Evolutionary conservation across 2,888 invertebrate genomes (phyloP), one percentile per base, ranked within the genome.

Genomic region (Meganola albula): DNA sequence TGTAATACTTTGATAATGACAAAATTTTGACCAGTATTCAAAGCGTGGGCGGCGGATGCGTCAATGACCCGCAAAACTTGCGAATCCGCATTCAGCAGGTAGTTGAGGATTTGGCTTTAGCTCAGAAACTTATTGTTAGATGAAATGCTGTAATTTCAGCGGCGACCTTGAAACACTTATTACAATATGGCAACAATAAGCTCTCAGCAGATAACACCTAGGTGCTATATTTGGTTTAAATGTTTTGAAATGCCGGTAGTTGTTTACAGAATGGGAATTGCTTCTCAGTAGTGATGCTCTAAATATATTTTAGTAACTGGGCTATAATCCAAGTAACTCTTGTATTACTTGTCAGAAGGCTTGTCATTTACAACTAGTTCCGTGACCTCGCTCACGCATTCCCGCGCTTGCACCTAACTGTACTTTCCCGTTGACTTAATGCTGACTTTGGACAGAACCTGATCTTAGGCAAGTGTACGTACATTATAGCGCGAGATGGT

Each of bases 301-400:
- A 38, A 49, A 40, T 36, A 35, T 10, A 11, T 45, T 54, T 45
- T 49, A 48, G 40, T 53, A 57, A 58, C 55, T 64, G 52, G 62
- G 62, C 60, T 63, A 63, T 67, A 67, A 73, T 71, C 67, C 60
- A 58, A 71, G 66, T 65, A 70, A 70, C 72, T 67, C 67, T 69
- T 60, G 60, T 67, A 66, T 73, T 75, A 70, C 70, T 79, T 73
- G 66, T 74, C 68, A 70, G 72, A 74, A 78, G 74, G 72, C 75
- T 75, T 80, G 84, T 84, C 80, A 83, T 79, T 79, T 76, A 83
- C 83, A 79, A 85, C 83, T 84, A 85, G 85, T 83, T 85, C 82
- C 74, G 84, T 85, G 85, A 85, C 85, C 85, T 85, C 85, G 85
- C 85, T 82, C 79, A 85, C 84, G 80, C 85, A 84, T 85, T 83